A percentile compares a stretch with the other conserved stretches of the same genome.
Evolutionary conservation across 37 sponge, comb jelly and placozoan genomes (phyloP).

Genomic region (Hormiphora californensis): DNA sequence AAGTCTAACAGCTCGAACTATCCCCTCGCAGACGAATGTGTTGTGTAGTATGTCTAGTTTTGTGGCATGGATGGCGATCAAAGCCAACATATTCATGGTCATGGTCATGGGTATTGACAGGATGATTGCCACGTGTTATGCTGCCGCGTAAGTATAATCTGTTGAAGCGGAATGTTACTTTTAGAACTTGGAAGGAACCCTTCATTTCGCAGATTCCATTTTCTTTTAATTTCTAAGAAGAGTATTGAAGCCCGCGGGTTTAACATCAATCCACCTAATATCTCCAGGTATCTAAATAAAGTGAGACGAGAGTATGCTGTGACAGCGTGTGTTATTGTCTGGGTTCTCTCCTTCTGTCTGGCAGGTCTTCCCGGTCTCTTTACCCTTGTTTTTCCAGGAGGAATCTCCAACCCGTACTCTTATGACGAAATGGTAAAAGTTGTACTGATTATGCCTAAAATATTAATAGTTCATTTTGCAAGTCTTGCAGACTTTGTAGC

Average conservation of each 20-base stretch:
- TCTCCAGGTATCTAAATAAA: conserved; percentile 14
- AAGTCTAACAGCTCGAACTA: too few species aligned
- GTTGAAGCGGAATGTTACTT: background rate
- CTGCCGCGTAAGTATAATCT: background rate
- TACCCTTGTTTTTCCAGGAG: background rate
- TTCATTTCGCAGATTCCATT: too few species aligned
- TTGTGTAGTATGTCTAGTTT: conserved; percentile 33
- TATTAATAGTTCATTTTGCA: too few species aligned
- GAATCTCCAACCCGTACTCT: background rate
- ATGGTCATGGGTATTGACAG: conserved; percentile 35
- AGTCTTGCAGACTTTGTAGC: background rate
- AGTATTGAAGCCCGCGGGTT: too few species aligned
- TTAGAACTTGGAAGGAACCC: too few species aligned
- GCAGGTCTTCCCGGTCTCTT: background rate
- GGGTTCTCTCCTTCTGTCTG: background rate
- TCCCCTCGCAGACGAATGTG: background rate
- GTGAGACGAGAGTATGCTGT: conserved; percentile 16
- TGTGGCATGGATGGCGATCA: background rate
- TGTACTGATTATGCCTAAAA: too few species aligned
- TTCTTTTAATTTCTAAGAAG: too few species aligned
- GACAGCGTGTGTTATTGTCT: background rate
- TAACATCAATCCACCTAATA: background rate
- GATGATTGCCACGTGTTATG: conserved; percentile 13
- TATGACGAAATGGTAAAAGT: conserved; percentile 8
- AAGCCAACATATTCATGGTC: conserved; percentile 45